phyloP scores from a whole-genome alignment of 1,140 invertebrate genomes.

The Eumeta japonica region DNA sequence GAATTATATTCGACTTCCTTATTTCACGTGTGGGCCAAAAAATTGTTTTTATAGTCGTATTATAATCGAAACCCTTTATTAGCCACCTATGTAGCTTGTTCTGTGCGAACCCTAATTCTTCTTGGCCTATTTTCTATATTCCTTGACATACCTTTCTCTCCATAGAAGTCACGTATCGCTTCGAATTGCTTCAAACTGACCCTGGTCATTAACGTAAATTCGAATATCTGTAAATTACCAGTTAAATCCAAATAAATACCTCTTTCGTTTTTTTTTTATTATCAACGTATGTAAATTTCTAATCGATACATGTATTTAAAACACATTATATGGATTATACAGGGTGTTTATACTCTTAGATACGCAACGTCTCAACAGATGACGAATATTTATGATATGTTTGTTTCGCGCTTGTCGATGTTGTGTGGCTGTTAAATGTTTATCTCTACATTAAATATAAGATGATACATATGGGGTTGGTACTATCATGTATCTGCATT shows the following conservation, averaged over 20 bases:
- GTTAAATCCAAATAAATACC: background rate
- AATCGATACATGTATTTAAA: constrained; percentile 21
- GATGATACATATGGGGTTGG: too few relatives aligned
- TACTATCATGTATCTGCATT: too few relatives aligned
- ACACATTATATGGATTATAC: constrained; percentile 48
- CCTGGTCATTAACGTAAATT: background rate
- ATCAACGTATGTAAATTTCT: constrained; percentile 13
- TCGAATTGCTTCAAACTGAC: background rate
- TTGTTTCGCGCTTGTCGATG: constrained; percentile 22
- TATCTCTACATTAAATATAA: constrained; percentile 8
- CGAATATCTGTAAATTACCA: background rate
- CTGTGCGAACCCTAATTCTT: too few relatives aligned
- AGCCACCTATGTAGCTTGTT: too few relatives aligned
- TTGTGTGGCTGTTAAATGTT: constrained; percentile 14
- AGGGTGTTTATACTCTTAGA: constrained; percentile 48
- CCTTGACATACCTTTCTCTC: too few relatives aligned
- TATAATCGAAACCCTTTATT: too few relatives aligned
- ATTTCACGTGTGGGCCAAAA: too few relatives aligned
- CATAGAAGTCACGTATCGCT: constrained; percentile 1
- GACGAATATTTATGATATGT: constrained; percentile 17
- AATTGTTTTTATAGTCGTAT: too few relatives aligned
- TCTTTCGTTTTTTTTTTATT: constrained; percentile 7
- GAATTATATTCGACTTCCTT: too few relatives aligned
- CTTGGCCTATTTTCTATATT: too few relatives aligned
- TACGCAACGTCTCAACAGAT: constrained; percentile 22